A percentile compares a stretch with the other conserved stretches of the same genome.
Evolutionary conservation across 1,140 invertebrate species (phyloP).

Genomic region (Polypedilum vanderplanki): DNA sequence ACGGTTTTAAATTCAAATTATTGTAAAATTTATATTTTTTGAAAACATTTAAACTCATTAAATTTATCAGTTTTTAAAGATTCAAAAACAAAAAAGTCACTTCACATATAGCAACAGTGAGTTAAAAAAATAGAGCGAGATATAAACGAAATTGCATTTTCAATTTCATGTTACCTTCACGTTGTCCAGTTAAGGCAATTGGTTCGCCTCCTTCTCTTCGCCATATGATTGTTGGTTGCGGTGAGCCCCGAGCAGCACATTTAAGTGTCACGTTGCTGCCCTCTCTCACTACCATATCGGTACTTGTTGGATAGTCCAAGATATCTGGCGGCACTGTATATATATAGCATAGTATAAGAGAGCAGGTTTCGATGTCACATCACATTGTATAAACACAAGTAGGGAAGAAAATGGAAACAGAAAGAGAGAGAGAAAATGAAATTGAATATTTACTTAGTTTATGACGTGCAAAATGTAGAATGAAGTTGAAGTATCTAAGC

Average conservation of each 20-base stretch:
- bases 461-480: conserved; percentile 47
- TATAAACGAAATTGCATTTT: neutral
- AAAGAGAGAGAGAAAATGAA: conserved; percentile 13
- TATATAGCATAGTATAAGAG: neutral
- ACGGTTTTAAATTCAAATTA: no score
- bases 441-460: conserved; percentile 3
- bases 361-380: neutral
- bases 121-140: neutral
- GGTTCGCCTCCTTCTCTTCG: conserved; percentile 66
- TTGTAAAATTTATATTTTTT: no score
- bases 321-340: conserved; percentile 76
- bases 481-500: no score
- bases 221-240: conserved; percentile 74
- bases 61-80: no score
- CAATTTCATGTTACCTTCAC: conserved; percentile 48
- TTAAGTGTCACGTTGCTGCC: conserved; percentile 74
- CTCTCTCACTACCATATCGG: conserved; percentile 79
- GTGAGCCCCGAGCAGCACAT: conserved; percentile 73
- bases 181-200: conserved; percentile 54
- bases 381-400: neutral
- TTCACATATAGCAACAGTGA: no score
- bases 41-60: no score
- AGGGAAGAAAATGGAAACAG: neutral
- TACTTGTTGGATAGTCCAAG: conserved; percentile 73
- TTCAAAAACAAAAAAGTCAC: no score